Evolutionary conservation across 2,113 vertebrate genomes (phyloP), one percentile per base, ranked within the genome.

Genomic region (Calidris pygmaea): DNA sequence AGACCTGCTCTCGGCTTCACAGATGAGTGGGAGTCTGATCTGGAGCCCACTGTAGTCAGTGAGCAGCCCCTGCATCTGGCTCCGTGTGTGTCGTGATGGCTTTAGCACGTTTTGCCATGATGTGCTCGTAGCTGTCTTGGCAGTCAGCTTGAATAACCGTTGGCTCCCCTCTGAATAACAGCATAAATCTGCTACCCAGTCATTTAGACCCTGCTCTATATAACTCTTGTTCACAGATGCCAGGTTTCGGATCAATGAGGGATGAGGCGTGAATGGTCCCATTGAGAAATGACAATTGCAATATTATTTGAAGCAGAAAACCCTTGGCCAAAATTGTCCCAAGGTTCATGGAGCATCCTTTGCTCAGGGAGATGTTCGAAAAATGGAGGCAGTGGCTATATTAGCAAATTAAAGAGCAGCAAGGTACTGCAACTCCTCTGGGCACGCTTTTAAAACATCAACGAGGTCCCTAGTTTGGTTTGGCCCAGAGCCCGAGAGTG

Each of bases 51-150:
- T 52, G 55, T 37, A 73, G 17, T 7, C 67, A 55, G 10, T 0
- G 21, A 55, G 30, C 62, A 83, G 73, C 37, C n/a, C n/a, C 70
- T 47, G 63, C 35, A 52, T 29, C 75, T 78, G 75, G 41, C 21
- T 86, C 11, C 5, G 0, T 30, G 18, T 2, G 0, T 62, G 65
- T 23, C 1, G 0, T 84, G 65, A 56, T 76, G 60, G 39, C 71
- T 88, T 89, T 75, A 68, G 60, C 62, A 68, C 47, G 45, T 84
- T 84, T 89, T 45, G 20, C 60, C 41, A 6, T 32, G 63, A 71
- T 29, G 50, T 70, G 32, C n/a, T 81, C 26, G 3, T 18, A 39
- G 43, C 56, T 78, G 39, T 35, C 39, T 72, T 18, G 32, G 15
- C 52, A 80, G 52, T 65, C 48, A 71, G 17, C 56, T 82, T 71